Percentiles rank a stretch among this genome's conserved stretches.
These are phyloP conservation scores for rat (Rattus norvegicus) DNA, from an alignment of 2,113 vertebrate genomes.

Conservation along the genomic window DNA sequence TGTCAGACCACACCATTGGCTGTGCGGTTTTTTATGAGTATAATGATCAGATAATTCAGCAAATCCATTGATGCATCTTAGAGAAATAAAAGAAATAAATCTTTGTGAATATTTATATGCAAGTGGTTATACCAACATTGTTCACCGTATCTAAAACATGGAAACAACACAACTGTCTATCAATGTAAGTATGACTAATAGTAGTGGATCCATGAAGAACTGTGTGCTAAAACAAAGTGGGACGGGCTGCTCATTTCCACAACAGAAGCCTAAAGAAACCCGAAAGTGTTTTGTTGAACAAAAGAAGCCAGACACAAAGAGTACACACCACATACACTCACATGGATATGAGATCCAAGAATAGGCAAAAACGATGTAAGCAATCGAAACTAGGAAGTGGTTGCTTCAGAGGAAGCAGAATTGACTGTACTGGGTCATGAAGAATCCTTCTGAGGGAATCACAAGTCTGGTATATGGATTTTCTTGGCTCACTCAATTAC, in stretches of 20 bases:
- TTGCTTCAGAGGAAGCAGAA: slow-evolving; percentile 19
- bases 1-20: no score
- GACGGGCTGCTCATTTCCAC: neutral
- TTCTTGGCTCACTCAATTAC: neutral
- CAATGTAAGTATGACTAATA: neutral
- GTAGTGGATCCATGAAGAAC: neutral
- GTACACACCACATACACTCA: neutral
- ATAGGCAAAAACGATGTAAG: neutral
- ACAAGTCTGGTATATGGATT: slow-evolving; percentile 20
- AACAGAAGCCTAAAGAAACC: slow-evolving; percentile 2
- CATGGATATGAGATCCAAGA: slow-evolving; percentile 9
- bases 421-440: neutral
- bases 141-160: neutral
- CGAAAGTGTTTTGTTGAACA: slow-evolving; percentile 19
- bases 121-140: slow-evolving; percentile 16
- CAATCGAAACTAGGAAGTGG: neutral
- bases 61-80: slow-evolving; percentile 1
- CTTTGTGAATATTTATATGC: neutral
- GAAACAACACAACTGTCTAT: neutral
- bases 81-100: slow-evolving; percentile 29
- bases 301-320: neutral
- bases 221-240: slow-evolving; percentile 13
- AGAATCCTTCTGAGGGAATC: neutral
- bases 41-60: neutral
- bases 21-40: no score